Conservation (phyloP, 2,113 vertebrate genomes). For the Rattus norvegicus region GRCr8 NC_086040.1:10277501-10278000, state of each 20-base stretch:
- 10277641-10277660: neutral
- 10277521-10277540: neutral
- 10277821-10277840: neutral
- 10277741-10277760: neutral
- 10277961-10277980: no score
- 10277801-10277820: neutral
- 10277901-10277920: neutral
- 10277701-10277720: neutral
- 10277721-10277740: neutral
- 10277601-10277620: neutral
- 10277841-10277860: neutral
- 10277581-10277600: neutral
- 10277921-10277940: neutral
- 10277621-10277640: neutral
- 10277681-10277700: neutral
- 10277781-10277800: neutral
- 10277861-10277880: neutral
- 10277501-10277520: neutral
- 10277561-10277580: neutral
- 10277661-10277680: neutral
- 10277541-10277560: neutral
- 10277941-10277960: no score
- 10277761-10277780: neutral
- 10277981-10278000: no score
- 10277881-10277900: neutral